Evolutionary conservation across 2,888 invertebrate species (phyloP).

Genomic region (Pristionchus entomophagus): DNA sequence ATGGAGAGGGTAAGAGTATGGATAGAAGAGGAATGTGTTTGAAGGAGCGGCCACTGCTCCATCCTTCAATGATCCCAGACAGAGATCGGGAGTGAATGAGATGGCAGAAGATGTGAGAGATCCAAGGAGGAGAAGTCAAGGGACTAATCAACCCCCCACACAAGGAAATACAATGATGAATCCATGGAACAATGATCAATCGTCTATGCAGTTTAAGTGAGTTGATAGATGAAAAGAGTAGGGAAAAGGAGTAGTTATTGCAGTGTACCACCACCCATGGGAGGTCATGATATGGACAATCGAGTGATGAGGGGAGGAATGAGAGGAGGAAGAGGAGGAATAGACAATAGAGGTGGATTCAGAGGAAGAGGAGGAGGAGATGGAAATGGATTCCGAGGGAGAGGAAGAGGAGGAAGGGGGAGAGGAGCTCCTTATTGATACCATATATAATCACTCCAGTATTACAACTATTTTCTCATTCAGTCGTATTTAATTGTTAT

Average conservation of each 20-base stretch:
- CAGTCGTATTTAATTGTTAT: slow-evolving; percentile 14
- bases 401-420: slow-evolving; percentile 22
- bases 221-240: background rate
- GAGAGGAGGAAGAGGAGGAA: slow-evolving; percentile 38
- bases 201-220: slow-evolving; percentile 32
- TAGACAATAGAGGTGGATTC: background rate
- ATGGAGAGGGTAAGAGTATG: no score
- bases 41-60: background rate
- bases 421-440: slow-evolving; percentile 24
- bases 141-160: background rate
- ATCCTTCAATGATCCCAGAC: slow-evolving; percentile 17
- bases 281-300: background rate
- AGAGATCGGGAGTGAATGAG: background rate
- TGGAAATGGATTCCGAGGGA: slow-evolving; percentile 6
- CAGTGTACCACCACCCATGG: slow-evolving; percentile 30
- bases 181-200: slow-evolving; percentile 34
- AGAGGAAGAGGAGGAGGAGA: slow-evolving; percentile 36
- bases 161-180: slow-evolving; percentile 10
- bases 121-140: slow-evolving; percentile 44
- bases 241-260: background rate
- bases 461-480: background rate
- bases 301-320: background rate
- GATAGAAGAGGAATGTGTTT: background rate
- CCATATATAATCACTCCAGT: background rate
- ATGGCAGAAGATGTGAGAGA: slow-evolving; percentile 43